Percentiles rank a stretch among this genome's conserved stretches.
These are phyloP conservation scores for Myotis myotis DNA, from an alignment of 2,797 vertebrate species.

Conservation along the genomic window DNA sequence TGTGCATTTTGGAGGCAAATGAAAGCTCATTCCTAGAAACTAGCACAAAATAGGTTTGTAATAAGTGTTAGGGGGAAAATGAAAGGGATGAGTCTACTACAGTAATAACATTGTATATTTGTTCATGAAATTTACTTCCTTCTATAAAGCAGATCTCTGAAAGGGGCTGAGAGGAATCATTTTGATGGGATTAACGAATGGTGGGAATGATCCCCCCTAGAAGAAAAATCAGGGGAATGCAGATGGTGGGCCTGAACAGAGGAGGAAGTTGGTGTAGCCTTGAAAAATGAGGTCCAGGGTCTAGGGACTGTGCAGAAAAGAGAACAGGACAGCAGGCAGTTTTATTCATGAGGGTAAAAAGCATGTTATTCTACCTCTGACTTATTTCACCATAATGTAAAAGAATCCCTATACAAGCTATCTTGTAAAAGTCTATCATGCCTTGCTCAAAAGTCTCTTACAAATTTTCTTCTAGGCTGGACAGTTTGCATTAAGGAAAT, in stretches of 20 bases:
- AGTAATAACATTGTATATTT: not conserved
- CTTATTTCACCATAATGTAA: not conserved
- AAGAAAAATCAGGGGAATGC: not conserved
- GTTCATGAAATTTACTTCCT: not conserved
- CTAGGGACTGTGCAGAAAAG: not conserved
- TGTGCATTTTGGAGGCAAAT: not conserved
- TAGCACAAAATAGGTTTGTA: not conserved
- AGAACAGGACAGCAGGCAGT: rapidly evolving
- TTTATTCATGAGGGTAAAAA: not conserved
- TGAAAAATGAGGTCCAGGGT: not conserved
- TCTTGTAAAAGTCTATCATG: not conserved
- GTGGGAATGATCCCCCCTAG: not conserved
- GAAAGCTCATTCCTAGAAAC: not conserved
- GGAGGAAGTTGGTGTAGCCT: rapidly evolving
- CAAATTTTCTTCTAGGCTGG: not conserved
- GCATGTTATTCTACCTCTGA: not conserved
- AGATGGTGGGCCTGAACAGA: not conserved
- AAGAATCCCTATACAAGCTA: not conserved
- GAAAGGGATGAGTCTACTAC: not conserved
- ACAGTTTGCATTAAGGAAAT: not conserved
- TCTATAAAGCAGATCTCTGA: not conserved
- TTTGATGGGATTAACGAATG: not conserved
- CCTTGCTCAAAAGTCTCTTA: not conserved
- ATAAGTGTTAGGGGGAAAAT: not conserved
- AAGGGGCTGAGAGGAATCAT: not conserved